Percentiles rank a stretch among this genome's conserved stretches.
phyloP scores from a whole-genome alignment of 2,888 invertebrate genomes.

The Calameuta pallipes region DNA sequence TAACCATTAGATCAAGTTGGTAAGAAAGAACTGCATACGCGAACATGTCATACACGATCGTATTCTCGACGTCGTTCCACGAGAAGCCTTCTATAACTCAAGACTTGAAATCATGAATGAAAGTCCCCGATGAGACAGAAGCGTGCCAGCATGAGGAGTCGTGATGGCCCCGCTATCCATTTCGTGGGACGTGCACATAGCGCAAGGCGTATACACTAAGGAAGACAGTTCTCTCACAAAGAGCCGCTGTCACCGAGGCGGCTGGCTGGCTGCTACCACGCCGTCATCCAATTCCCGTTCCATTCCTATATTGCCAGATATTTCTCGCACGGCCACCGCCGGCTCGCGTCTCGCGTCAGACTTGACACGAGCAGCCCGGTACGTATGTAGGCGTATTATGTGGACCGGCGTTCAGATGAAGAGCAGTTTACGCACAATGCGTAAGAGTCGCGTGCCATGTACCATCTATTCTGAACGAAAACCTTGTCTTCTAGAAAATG shows the following conservation, averaged over 20 bases:
- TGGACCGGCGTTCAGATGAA: slow-evolving; percentile 33
- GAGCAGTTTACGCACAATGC: slow-evolving; percentile 39
- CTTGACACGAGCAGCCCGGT: background rate
- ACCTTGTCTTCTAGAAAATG: background rate
- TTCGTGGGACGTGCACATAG: slow-evolving; percentile 2
- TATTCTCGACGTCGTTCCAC: background rate
- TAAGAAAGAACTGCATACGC: background rate
- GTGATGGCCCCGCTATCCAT: background rate
- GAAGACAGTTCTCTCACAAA: slow-evolving; percentile 38
- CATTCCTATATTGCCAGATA: slow-evolving; percentile 26
- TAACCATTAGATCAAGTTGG: background rate
- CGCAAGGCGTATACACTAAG: background rate
- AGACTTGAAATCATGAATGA: background rate
- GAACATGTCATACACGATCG: background rate
- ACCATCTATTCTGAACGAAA: background rate
- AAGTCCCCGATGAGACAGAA: background rate
- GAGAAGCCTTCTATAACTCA: background rate
- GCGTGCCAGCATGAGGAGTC: background rate
- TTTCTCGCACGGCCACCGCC: slow-evolving; percentile 28
- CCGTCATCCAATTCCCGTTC: slow-evolving; percentile 48
- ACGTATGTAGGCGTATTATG: slow-evolving; percentile 9
- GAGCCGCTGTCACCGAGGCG: slow-evolving; percentile 55
- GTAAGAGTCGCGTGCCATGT: slow-evolving; percentile 38
- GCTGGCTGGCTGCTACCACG: slow-evolving; percentile 59
- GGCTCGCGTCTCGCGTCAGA: slow-evolving; percentile 2